Evolutionary conservation across 2,888 invertebrate genomes (phyloP).

Genomic region (Eumacrocentrus americanus): DNA sequence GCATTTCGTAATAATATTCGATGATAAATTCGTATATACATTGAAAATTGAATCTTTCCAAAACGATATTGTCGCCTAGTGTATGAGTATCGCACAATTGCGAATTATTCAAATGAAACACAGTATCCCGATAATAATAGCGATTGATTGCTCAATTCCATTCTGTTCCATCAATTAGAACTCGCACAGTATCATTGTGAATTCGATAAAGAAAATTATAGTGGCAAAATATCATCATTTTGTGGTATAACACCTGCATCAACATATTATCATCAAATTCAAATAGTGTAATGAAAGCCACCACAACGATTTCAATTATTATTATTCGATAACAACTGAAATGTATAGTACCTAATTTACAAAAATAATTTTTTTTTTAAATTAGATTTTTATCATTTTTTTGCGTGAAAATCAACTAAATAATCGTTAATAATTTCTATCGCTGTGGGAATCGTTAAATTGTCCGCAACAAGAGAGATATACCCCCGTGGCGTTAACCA

Average conservation of each 20-base stretch:
- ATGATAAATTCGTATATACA: not conserved
- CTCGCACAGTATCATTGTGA: not conserved
- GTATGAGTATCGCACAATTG: not conserved
- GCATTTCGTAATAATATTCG: no score
- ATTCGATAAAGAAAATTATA: conserved; percentile 7
- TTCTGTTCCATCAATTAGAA: conserved; percentile 1
- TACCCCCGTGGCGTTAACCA: conserved; percentile 6
- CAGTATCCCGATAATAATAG: not conserved
- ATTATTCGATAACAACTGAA: not conserved
- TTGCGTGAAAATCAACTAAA: not conserved
- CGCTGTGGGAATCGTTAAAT: conserved; percentile 9
- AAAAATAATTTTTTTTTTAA: not conserved
- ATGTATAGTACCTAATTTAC: not conserved
- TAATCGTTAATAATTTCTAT: not conserved
- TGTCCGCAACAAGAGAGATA: conserved; percentile 9
- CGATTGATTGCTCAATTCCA: not conserved
- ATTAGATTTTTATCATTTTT: not conserved
- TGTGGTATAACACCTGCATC: conserved; percentile 1
- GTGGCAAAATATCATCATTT: not conserved
- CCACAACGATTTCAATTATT: not conserved
- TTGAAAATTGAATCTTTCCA: not conserved
- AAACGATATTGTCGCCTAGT: not conserved
- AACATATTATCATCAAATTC: not conserved
- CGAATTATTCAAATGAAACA: not conserved
- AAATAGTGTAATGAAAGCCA: not conserved